Base-by-base conservation (phyloP, 2,888 invertebrate genomes). In the Orthonychiurus folsomi region DNA sequence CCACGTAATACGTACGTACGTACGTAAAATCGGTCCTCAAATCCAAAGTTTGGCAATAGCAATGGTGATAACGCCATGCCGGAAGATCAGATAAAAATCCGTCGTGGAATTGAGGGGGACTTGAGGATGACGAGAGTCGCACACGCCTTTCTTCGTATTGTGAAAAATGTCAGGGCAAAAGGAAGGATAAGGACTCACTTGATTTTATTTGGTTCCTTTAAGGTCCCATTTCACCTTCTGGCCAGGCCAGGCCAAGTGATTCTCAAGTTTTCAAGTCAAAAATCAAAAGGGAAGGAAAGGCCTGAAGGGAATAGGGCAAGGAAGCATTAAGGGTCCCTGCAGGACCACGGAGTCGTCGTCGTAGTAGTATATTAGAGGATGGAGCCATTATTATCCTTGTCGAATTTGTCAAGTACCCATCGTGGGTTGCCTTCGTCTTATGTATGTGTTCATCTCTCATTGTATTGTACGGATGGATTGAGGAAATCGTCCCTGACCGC, bases 371-470 rank as follows among this genome's bases (percentile, higher is more conserved):
- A n/a, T n/a, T n/a, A n/a, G n/a, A n/a, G n/a, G 50, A 50, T 50
- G n/a, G 65, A 64, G 56, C 66, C 66, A 37, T 37, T 37, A 69
- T 71, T 69, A 69, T 68, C 67, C 67, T 69, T 68, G 67, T 69
- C 68, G 68, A 71, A 71, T 71, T 68, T 71, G 69, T 68, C 69
- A 65, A 69, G 65, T 66, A 37, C 21, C 27, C 56, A 37, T 27
- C n/a, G 23, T 58, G 48, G 37, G n/a, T n/a, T 37, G 28, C 37
- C 37, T 27, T 28, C 21, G 15, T 21, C 47, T 58, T 15, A 20
- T 37, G 37, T 56, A 26, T 24, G 28, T 28, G 56, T 56, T 15
- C 50, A 50, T 20, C n/a, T 20, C 3, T 21, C 50, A 50, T n/a
- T n/a, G 21, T 21, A n/a, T 50, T 50, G 9, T 21, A n/a, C 50